Evolutionary conservation across 2,797 vertebrate species (phyloP).

Genomic region (Nasua narica): DNA sequence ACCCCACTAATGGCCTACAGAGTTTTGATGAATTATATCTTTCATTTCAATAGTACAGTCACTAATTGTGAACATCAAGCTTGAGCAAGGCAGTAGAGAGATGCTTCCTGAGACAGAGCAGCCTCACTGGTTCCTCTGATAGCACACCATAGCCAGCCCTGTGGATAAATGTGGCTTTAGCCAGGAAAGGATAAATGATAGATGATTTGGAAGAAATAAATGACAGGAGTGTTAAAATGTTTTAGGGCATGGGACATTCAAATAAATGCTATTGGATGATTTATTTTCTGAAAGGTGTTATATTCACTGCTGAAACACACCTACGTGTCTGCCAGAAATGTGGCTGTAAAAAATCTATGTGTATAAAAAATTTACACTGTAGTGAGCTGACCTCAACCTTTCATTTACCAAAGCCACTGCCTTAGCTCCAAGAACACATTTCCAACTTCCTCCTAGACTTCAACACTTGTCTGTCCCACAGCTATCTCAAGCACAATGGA

Average conservation of each 20-base stretch:
- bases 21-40: neutral
- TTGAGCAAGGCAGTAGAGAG: neutral
- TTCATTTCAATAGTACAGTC: neutral
- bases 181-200: constrained; percentile 69
- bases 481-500: neutral
- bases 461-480: neutral
- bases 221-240: constrained; percentile 75
- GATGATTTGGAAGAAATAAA: constrained; percentile 71
- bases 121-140: neutral
- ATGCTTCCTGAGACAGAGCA: neutral
- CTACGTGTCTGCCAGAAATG: constrained; percentile 64
- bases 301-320: constrained; percentile 66
- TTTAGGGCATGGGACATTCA: constrained; percentile 76
- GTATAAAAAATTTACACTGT: constrained; percentile 69
- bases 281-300: constrained; percentile 70
- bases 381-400: constrained; percentile 52
- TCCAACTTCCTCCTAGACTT: neutral
- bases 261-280: constrained; percentile 74
- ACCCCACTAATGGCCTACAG: neutral
- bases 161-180: constrained; percentile 53
- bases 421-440: constrained; percentile 22
- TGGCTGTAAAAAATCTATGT: constrained; percentile 58
- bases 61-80: constrained; percentile 39
- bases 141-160: constrained; percentile 6
- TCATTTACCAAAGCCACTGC: constrained; percentile 44